A percentile compares a stretch with the other conserved stretches of the same genome.
These are phyloP conservation scores for Oryzias sinensis DNA, from an alignment of 2,797 vertebrate genomes.

Conservation along the genomic window DNA sequence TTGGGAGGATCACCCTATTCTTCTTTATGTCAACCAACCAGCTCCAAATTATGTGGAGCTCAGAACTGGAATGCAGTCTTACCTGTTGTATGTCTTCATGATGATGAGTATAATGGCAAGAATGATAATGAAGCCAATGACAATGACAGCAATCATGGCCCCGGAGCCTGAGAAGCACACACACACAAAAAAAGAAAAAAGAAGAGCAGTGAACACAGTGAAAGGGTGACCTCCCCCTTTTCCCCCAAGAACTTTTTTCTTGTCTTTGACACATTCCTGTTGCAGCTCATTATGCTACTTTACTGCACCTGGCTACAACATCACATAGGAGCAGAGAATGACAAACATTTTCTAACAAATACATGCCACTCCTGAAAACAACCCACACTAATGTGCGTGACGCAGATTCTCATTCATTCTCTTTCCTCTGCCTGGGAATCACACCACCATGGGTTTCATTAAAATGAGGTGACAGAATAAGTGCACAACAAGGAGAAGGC, in stretches of 20 bases:
- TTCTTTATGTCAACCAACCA: too few species aligned
- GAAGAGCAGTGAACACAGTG: neutral
- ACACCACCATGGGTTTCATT: too few species aligned
- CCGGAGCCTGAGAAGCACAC: conserved; percentile 83
- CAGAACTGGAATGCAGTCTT: conserved; percentile 46
- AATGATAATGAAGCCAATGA: conserved; percentile 88
- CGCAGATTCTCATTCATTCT: neutral
- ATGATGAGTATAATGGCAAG: conserved; percentile 86
- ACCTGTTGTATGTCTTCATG: conserved; percentile 96
- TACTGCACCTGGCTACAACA: conserved; percentile 28
- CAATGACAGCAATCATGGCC: conserved; percentile 91
- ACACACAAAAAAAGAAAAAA: neutral
- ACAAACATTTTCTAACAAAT: conserved; percentile 34
- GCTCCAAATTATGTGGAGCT: neutral
- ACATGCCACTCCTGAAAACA: conserved; percentile 20
- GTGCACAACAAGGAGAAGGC: too few species aligned
- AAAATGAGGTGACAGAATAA: too few species aligned
- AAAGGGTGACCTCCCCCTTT: neutral
- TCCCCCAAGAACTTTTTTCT: neutral
- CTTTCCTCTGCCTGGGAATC: conserved; percentile 2
- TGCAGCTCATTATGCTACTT: neutral
- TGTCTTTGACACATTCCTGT: neutral
- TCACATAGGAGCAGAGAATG: conserved; percentile 17
- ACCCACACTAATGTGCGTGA: conserved; percentile 25
- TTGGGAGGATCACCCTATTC: too few species aligned